These are phyloP conservation scores for Phoeniculus purpureus DNA, from an alignment of 2,797 vertebrate species.

Conservation along the genomic window DNA sequence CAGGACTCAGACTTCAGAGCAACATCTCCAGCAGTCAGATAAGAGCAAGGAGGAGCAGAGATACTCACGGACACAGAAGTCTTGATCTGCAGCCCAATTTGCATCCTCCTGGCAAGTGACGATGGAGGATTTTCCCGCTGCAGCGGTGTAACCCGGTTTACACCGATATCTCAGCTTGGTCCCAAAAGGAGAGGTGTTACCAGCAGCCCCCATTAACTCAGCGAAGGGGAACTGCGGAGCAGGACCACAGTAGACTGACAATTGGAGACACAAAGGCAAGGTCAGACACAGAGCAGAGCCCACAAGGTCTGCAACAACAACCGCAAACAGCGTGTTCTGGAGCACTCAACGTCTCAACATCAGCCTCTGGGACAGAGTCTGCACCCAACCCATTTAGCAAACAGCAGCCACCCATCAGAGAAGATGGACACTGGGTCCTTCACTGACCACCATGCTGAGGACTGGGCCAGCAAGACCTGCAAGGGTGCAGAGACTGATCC, in stretches of 20 bases:
- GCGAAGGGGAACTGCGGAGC: not conserved
- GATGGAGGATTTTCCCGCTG: fast-evolving
- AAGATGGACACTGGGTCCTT: not conserved
- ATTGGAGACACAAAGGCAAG: not conserved
- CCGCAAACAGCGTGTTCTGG: fast-evolving
- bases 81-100: not conserved
- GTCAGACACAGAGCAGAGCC: not conserved
- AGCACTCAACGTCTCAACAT: not conserved
- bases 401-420: not conserved
- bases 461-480: no score
- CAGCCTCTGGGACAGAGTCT: not conserved
- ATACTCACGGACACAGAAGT: constrained; percentile 11
- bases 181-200: not conserved
- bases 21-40: not conserved
- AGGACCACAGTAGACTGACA: not conserved
- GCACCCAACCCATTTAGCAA: not conserved
- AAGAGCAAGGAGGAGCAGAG: not conserved
- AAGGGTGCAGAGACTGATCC: not conserved
- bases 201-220: fast-evolving
- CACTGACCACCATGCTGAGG: not conserved
- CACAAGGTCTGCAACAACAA: not conserved
- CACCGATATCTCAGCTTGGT: fast-evolving
- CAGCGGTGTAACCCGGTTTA: not conserved
- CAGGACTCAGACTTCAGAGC: not conserved
- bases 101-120: not conserved